phyloP scores from a whole-genome alignment of 2,113 vertebrate genomes.

The Petroica traversi region DNA sequence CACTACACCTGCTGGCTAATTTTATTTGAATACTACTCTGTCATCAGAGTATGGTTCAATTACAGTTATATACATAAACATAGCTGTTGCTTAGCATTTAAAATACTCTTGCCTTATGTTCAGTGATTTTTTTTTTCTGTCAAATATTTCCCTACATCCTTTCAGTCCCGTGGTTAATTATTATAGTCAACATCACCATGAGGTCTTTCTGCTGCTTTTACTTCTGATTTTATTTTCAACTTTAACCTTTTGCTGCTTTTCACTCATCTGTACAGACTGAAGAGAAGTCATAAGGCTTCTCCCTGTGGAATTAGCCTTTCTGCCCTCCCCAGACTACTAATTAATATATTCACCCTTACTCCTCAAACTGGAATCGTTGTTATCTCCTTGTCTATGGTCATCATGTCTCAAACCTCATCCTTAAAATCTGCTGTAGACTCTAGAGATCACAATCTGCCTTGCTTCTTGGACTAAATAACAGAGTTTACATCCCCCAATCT shows the following conservation, averaged over 20 bases:
- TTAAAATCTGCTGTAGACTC: background rate
- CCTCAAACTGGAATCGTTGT: background rate
- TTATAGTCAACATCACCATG: background rate
- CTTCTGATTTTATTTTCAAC: background rate
- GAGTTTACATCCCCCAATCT: background rate
- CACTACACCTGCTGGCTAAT: slow-evolving; percentile 24
- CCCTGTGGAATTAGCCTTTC: background rate
- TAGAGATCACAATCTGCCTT: background rate
- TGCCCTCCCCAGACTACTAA: background rate
- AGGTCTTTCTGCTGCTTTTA: background rate
- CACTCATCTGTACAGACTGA: background rate
- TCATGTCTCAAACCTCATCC: background rate
- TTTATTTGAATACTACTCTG: slow-evolving; percentile 10
- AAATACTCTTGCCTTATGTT: background rate
- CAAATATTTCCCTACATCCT: background rate
- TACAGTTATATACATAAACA: slow-evolving; percentile 37
- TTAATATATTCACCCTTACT: background rate
- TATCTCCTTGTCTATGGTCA: background rate
- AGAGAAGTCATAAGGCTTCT: background rate
- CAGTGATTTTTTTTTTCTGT: background rate
- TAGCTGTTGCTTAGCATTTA: slow-evolving; percentile 8
- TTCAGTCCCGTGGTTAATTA: background rate
- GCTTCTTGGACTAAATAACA: background rate
- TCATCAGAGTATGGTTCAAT: slow-evolving; percentile 22
- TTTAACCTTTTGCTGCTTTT: background rate